Evolutionary conservation across 1,140 invertebrate genomes (phyloP).

Genomic region (Drosophila subobscura): DNA sequence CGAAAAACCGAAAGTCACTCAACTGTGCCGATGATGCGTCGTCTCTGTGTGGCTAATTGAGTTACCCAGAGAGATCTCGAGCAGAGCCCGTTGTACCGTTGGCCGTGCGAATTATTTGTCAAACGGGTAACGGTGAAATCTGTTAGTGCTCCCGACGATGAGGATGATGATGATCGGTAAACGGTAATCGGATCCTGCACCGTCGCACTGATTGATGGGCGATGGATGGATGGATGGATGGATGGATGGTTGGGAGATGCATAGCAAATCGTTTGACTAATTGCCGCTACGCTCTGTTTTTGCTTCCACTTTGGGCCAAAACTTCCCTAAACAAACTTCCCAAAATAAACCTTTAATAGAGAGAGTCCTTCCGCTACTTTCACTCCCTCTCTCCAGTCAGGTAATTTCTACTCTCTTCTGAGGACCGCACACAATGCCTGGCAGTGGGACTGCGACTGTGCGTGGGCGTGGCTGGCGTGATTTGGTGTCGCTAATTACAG

Average conservation of each 20-base stretch:
- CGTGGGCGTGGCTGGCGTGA: conserved; percentile 58
- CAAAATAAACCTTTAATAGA: conserved; percentile 32
- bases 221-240: conserved; percentile 52
- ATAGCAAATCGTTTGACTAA: conserved; percentile 72
- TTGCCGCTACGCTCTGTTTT: conserved; percentile 44
- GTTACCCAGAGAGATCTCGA: conserved; percentile 55
- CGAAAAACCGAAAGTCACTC: conserved; percentile 54
- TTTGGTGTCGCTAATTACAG: conserved; percentile 83
- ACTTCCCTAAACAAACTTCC: conserved; percentile 67
- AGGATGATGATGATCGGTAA: conserved; percentile 13
- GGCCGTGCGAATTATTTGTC: conserved; percentile 79
- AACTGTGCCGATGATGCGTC: conserved; percentile 54
- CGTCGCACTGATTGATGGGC: conserved; percentile 62
- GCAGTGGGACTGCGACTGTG: conserved; percentile 30
- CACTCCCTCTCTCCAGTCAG: conserved; percentile 20
- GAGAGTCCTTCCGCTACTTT: conserved; percentile 8
- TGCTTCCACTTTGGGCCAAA: conserved; percentile 41
- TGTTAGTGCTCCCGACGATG: conserved; percentile 45
- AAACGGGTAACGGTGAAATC: conserved; percentile 75
- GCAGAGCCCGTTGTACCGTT: conserved; percentile 33
- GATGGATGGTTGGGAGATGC: conserved; percentile 18
- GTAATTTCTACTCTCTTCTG: conserved; percentile 40
- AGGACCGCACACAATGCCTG: conserved; percentile 65
- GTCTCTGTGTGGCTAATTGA: conserved; percentile 70
- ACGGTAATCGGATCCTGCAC: conserved; percentile 58